Evolutionary conservation across 2,888 invertebrate species (phyloP).

Genomic region (Tuberolachnus salignus): DNA sequence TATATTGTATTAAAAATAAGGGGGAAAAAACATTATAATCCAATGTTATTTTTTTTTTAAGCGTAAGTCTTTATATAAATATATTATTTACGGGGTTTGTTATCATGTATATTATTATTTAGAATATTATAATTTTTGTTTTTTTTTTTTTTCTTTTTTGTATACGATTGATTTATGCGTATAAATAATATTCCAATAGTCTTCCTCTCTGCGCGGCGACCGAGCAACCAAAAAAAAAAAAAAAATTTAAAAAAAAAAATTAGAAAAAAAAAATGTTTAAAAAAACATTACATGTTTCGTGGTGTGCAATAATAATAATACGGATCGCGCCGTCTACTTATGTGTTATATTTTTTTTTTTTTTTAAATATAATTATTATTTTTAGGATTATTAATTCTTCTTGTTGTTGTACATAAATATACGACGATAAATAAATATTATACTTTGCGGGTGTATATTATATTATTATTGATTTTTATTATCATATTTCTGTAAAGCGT

Average conservation of each 20-base stretch:
- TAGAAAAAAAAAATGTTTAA: no score
- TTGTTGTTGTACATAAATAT: no score
- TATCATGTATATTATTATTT: not conserved
- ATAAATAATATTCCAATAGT: not conserved
- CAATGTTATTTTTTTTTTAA: no score
- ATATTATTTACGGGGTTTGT: conserved; percentile 34
- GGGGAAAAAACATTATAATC: no score
- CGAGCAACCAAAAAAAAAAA: not conserved
- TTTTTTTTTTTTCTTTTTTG: not conserved
- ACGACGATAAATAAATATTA: no score
- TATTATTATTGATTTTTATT: not conserved
- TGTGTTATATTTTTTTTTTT: not conserved
- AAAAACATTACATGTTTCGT: no score
- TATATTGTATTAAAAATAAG: no score
- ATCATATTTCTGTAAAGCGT: not conserved
- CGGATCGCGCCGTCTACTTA: not conserved
- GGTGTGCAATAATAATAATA: not conserved
- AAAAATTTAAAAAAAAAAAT: no score
- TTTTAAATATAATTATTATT: no score
- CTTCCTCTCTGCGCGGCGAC: not conserved
- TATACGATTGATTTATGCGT: not conserved
- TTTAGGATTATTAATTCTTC: no score
- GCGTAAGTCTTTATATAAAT: no score
- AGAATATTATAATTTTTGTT: not conserved
- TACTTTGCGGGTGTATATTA: not conserved